Evolutionary conservation across 2,113 vertebrate species (phyloP).

Genomic region (Numida meleagris): DNA sequence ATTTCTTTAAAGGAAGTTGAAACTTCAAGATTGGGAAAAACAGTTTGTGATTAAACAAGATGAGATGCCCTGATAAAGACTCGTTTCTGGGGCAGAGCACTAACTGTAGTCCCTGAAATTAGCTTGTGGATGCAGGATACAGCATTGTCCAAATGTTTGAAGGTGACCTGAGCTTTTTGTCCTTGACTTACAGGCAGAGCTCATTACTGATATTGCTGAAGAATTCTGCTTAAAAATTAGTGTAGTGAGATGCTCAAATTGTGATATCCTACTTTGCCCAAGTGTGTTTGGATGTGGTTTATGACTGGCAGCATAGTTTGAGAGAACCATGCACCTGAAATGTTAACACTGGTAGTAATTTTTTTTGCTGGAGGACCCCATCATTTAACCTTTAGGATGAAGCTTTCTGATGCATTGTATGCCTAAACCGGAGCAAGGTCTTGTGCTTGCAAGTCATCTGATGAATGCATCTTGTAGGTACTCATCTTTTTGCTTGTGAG

Average conservation of each 20-base stretch:
- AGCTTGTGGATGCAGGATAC: neutral
- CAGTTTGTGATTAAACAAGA: neutral
- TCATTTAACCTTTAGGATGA: neutral
- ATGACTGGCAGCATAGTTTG: neutral
- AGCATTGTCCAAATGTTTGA: accelerated
- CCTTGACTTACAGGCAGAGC: neutral
- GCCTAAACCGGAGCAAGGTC: neutral
- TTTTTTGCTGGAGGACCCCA: neutral
- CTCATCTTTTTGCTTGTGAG: neutral
- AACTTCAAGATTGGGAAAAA: neutral
- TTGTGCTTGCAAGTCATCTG: neutral
- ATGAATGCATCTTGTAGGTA: neutral
- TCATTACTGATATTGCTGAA: neutral
- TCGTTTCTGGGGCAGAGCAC: neutral
- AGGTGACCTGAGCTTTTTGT: neutral
- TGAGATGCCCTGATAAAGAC: neutral
- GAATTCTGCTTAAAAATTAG: neutral
- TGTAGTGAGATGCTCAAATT: neutral
- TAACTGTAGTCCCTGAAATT: neutral
- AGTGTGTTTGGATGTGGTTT: neutral
- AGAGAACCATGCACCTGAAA: neutral
- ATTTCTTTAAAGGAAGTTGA: neutral
- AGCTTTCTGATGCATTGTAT: accelerated
- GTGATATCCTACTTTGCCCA: neutral
- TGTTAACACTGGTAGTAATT: neutral